Base-by-base conservation (phyloP, 2,888 invertebrate genomes). In the Tetropium fuscum region DNA sequence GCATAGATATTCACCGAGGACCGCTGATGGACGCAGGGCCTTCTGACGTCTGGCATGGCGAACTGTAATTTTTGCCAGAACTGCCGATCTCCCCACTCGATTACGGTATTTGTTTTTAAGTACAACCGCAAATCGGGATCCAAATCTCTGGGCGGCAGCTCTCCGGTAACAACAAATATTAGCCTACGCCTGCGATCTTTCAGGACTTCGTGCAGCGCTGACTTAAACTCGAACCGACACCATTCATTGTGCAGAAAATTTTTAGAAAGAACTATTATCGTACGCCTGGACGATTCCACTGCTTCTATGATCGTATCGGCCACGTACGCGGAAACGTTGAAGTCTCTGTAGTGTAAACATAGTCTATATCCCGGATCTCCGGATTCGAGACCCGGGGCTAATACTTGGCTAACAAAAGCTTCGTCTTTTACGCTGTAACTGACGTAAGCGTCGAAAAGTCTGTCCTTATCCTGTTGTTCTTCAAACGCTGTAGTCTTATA, bases 1-100 rank as follows among this genome's bases (percentile, higher is more conserved):
- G 90, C 90, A 83, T 90, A 90, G 81, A 90, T 90, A 81, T 90
- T 90, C 75, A 88, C 87, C 69, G 89, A 87, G 62, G 89, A 88
- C 71, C 87, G 84, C 78, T 87, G 88, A 80, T 87, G 87, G 69
- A 87, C 84, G 81, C 87, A 87, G 11, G 79, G 75, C 82, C 87
- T 85, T 79, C 87, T 84, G 70, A 88, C 87, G 82, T 93, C 93
- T 59, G 96, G 96, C 88, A 97, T 89, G 53, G 95, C 93, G 78
- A 94, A 94, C 78, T 93, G 89, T 65, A 98, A 84, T 83, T 97
- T 97, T 79, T 96, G 95, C 98, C 98, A 98, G 85, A 98, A 98
- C 79, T 94, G 90, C 80, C 93, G 91, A 83, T 98, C 97, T 66
- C 94, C 94, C 92, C 94, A 95, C 81, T 94, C 93, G 78, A 98